A percentile compares a stretch with the other conserved stretches of the same genome.
Conservation (phyloP, 2,113 vertebrate genomes). For the Paramormyrops kingsleyae region DNA sequence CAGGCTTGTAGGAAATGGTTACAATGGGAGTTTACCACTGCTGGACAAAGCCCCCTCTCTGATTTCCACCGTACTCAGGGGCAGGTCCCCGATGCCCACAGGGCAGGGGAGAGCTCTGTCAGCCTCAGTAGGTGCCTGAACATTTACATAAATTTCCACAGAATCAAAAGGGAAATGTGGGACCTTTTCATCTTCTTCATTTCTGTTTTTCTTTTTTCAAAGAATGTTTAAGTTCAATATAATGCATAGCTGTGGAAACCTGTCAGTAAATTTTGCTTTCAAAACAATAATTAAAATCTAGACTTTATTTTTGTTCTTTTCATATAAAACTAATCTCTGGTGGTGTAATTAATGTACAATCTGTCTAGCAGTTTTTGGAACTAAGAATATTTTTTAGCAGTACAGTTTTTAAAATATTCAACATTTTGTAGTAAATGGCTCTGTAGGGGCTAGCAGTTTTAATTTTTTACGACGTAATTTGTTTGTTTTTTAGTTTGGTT, state of each 20-base stretch:
- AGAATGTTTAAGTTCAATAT: not conserved
- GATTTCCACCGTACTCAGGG: not conserved
- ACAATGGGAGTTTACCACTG: not conserved
- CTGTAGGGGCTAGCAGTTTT: not conserved
- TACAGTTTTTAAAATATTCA: not conserved
- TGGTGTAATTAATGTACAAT: not conserved
- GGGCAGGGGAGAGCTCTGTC: not conserved
- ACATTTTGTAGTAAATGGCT: not conserved
- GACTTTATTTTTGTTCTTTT: not conserved
- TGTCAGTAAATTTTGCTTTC: not conserved
- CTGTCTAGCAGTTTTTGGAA: not conserved
- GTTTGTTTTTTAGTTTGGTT: not conserved
- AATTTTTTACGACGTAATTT: not conserved
- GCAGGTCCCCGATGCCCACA: not conserved
- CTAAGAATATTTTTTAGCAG: not conserved
- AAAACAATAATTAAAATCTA: not conserved
- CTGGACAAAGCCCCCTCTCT: not conserved
- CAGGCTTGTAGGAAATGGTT: not conserved
- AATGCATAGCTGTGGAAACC: not conserved
- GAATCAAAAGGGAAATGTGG: not conserved
- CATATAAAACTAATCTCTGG: not conserved
- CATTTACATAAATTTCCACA: conserved; percentile 12
- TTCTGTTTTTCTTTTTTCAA: not conserved
- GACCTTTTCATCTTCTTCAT: not conserved
- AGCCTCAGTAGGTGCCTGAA: not conserved